Evolutionary conservation across 2,888 invertebrate species (phyloP).

Genomic region (Rugalucina vietnamica): DNA sequence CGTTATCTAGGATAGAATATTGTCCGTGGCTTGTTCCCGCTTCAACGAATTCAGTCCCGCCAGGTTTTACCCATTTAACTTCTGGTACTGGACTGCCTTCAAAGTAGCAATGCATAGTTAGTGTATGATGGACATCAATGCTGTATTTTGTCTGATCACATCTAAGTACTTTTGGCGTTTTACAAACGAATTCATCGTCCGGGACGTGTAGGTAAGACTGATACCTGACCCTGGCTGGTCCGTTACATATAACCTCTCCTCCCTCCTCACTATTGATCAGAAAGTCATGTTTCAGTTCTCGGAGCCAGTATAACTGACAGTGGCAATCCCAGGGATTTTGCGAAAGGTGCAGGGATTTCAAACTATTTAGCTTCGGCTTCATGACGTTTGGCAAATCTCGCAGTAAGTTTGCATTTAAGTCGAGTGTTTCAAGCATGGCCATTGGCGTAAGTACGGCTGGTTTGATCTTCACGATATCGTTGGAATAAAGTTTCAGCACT

Average conservation of each 20-base stretch:
- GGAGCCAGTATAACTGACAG: slow-evolving; percentile 68
- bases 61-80: slow-evolving; percentile 62
- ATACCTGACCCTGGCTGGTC: slow-evolving; percentile 58
- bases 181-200: slow-evolving; percentile 57
- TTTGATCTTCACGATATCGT: slow-evolving; percentile 49
- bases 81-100: slow-evolving; percentile 67
- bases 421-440: slow-evolving; percentile 49
- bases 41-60: slow-evolving; percentile 46
- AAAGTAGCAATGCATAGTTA: slow-evolving; percentile 57
- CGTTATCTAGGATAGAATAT: slow-evolving; percentile 51
- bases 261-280: slow-evolving; percentile 37
- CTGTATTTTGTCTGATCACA: slow-evolving; percentile 53
- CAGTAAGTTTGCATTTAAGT: slow-evolving; percentile 64
- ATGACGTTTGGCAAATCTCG: slow-evolving; percentile 51
- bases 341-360: slow-evolving; percentile 55
- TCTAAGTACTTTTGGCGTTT: slow-evolving; percentile 59
- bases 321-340: slow-evolving; percentile 71
- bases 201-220: slow-evolving; percentile 57
- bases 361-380: slow-evolving; percentile 47
- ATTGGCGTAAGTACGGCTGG: slow-evolving; percentile 55
- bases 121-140: slow-evolving; percentile 40
- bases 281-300: slow-evolving; percentile 43
- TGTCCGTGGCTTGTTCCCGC: slow-evolving; percentile 34
- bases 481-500: slow-evolving; percentile 61
- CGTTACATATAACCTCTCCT: slow-evolving; percentile 60